These are phyloP conservation scores for Orchesellides sinensis DNA, from an alignment of 2,888 invertebrate species.

Conservation along the genomic window DNA sequence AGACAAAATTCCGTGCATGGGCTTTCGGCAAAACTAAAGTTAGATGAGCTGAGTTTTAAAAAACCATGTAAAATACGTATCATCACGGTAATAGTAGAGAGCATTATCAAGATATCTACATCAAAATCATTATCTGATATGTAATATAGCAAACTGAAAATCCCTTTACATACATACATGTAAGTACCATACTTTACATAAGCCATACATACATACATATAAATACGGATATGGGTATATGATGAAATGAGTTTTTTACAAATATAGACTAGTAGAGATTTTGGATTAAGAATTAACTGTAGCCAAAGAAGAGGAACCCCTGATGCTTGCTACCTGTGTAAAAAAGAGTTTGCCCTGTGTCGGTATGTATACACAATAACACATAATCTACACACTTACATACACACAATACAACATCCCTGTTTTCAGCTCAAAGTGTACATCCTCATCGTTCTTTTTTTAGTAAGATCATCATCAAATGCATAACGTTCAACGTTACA, in stretches of 20 bases:
- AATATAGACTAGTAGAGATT: slow-evolving; percentile 1
- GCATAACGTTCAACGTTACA: slow-evolving; percentile 1
- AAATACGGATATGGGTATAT: slow-evolving; percentile 15
- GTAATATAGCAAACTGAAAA: background rate
- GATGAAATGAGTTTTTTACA: slow-evolving; percentile 16
- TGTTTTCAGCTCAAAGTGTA: slow-evolving; percentile 35
- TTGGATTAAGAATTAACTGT: slow-evolving; percentile 7
- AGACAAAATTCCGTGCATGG: background rate
- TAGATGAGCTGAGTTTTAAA: background rate
- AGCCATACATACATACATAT: background rate
- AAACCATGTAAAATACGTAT: slow-evolving; percentile 17
- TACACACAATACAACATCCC: slow-evolving; percentile 5
- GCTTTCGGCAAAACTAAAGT: slow-evolving; percentile 24
- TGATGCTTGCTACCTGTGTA: slow-evolving; percentile 17
- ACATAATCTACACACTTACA: background rate
- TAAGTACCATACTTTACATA: background rate
- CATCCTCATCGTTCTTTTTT: slow-evolving; percentile 17
- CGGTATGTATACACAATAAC: slow-evolving; percentile 9
- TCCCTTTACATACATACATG: background rate
- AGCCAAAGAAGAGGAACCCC: slow-evolving; percentile 28
- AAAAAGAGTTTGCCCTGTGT: slow-evolving; percentile 12
- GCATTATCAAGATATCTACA: slow-evolving; percentile 16
- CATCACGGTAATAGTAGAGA: slow-evolving; percentile 19
- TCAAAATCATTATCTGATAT: slow-evolving; percentile 18
- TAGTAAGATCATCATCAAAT: background rate